These are phyloP conservation scores for Tiliacea aurago DNA, from an alignment of 2,888 invertebrate genomes.

Conservation along the genomic window DNA sequence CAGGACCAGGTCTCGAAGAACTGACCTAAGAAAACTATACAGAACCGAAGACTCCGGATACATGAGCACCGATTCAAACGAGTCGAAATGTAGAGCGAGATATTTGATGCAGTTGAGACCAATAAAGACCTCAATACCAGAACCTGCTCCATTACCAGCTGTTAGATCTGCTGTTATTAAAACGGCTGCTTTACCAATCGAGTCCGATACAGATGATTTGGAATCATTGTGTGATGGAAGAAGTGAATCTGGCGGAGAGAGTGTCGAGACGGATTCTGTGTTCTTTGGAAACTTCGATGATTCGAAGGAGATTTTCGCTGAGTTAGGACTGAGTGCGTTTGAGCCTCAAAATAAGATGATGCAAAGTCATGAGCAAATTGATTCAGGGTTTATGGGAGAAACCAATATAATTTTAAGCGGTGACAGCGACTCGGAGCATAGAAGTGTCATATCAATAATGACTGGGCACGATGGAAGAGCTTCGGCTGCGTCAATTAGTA, in stretches of 20 bases:
- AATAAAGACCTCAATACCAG: constrained; percentile 72
- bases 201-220: constrained; percentile 93
- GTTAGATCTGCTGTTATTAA: constrained; percentile 72
- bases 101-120: constrained; percentile 86
- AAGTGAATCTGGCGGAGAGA: constrained; percentile 96
- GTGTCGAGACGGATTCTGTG: constrained; percentile 96
- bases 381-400: constrained; percentile 87
- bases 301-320: constrained; percentile 84
- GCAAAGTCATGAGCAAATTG: constrained; percentile 82
- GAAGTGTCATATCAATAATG: constrained; percentile 87
- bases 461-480: constrained; percentile 82
- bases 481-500: constrained; percentile 80
- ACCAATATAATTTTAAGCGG: constrained; percentile 88
- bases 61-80: constrained; percentile 95
- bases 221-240: constrained; percentile 95
- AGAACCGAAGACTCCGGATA: constrained; percentile 95
- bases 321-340: constrained; percentile 79
- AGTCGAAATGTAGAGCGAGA: constrained; percentile 89
- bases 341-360: constrained; percentile 74
- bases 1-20: constrained; percentile 83
- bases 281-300: constrained; percentile 94
- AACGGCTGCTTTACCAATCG: constrained; percentile 78
- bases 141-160: constrained; percentile 70
- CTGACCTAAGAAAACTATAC: constrained; percentile 83
- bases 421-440: constrained; percentile 88